These are phyloP conservation scores for Triplophysa yarkandensis DNA, from an alignment of 2,797 vertebrate species.

Conservation along the genomic window DNA sequence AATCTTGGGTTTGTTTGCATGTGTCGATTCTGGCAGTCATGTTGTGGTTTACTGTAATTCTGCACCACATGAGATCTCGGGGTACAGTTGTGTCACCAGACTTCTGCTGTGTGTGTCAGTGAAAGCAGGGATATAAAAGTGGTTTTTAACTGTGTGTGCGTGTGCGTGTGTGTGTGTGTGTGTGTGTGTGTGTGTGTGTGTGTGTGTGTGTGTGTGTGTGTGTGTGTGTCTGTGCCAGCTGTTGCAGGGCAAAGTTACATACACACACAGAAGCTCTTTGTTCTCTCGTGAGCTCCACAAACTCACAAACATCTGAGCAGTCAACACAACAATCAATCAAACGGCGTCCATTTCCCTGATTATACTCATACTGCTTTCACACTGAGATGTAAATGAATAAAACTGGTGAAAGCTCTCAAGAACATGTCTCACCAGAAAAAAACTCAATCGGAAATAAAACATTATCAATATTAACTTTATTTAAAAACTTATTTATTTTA, in stretches of 20 bases:
- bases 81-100: not conserved
- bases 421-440: too few species aligned
- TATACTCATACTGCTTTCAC: too few species aligned
- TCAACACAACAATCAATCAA: conserved; percentile 6
- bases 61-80: not conserved
- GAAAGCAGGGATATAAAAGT: too few species aligned
- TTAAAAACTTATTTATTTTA: too few species aligned
- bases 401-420: not conserved
- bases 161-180: conserved; percentile 28
- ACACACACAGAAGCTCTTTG: conserved; percentile 33
- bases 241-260: conserved; percentile 31
- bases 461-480: too few species aligned
- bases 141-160: not conserved
- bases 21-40: conserved; percentile 18
- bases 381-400: not conserved
- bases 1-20: not conserved
- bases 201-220: conserved; percentile 31
- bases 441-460: too few species aligned
- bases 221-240: conserved; percentile 27
- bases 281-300: conserved; percentile 27
- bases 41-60: not conserved
- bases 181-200: conserved; percentile 6
- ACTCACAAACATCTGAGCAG: conserved; percentile 4
- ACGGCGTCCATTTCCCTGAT: not conserved
- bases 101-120: too few species aligned